phyloP scores from a whole-genome alignment of 1,140 invertebrate genomes.

The Drosophila subpulchrella region DNA sequence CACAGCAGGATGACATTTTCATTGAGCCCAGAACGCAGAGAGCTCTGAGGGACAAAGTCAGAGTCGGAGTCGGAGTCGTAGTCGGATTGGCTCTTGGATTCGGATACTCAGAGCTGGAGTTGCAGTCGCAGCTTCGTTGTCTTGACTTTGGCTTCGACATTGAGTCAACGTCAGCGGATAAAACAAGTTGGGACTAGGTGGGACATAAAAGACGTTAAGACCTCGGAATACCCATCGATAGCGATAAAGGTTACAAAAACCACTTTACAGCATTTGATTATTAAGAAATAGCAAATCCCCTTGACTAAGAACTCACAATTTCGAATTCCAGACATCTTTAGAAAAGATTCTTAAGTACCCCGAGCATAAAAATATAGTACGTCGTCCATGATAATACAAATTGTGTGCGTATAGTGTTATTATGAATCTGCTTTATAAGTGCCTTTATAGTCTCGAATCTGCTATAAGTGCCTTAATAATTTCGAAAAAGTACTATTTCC shows the following conservation, averaged over 20 bases:
- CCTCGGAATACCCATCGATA: not conserved
- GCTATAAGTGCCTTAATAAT: too few species aligned
- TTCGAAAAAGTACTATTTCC: not conserved
- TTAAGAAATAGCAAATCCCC: too few species aligned
- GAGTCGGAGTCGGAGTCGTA: not conserved
- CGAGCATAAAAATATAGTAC: too few species aligned
- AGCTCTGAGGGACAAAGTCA: conserved; percentile 14
- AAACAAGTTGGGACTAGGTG: conserved; percentile 23
- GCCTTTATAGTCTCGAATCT: too few species aligned
- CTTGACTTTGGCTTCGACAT: conserved; percentile 51
- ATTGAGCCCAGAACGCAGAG: conserved; percentile 61
- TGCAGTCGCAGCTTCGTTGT: conserved; percentile 12
- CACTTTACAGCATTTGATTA: not conserved
- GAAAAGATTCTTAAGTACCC: too few species aligned
- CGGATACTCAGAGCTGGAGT: conserved; percentile 15
- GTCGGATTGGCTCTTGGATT: conserved; percentile 2
- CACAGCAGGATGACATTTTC: conserved; percentile 83
- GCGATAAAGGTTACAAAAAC: too few species aligned
- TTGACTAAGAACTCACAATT: too few species aligned
- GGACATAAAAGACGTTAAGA: not conserved
- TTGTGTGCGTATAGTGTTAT: too few species aligned
- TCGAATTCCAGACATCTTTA: too few species aligned
- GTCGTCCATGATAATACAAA: too few species aligned
- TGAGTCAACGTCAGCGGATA: conserved; percentile 63
- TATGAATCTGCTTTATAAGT: too few species aligned